Conservation (phyloP, 2,797 vertebrate genomes). For the Helarctos malayanus region DNA sequence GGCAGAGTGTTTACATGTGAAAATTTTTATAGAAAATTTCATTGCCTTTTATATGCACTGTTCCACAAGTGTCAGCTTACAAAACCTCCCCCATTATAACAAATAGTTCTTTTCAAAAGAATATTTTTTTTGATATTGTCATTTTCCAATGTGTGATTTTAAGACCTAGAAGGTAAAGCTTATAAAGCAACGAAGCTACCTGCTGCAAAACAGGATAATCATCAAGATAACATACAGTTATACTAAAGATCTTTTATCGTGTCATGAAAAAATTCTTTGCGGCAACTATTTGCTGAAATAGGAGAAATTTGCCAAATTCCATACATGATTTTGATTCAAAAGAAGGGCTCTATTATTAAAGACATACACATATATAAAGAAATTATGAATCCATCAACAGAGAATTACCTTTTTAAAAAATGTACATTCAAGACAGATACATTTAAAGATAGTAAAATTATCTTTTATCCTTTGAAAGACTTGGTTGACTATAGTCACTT, state of each 20-base stretch:
- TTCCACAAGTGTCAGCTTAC: conserved; percentile 82
- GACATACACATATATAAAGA: conserved; percentile 52
- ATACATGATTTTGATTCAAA: neutral
- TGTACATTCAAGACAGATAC: conserved; percentile 77
- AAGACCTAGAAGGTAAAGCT: conserved; percentile 63
- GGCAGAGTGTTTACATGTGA: conserved; percentile 83
- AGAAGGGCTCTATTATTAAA: conserved; percentile 54
- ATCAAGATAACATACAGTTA: neutral
- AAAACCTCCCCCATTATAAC: conserved; percentile 85
- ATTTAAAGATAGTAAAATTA: conserved; percentile 61
- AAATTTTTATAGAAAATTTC: conserved; percentile 86
- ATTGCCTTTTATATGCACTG: conserved; percentile 78
- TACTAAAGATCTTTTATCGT: neutral
- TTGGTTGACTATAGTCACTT: conserved; percentile 49
- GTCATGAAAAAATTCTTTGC: conserved; percentile 36
- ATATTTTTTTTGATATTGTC: conserved; percentile 76
- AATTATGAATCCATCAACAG: conserved; percentile 56
- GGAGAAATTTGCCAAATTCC: conserved; percentile 45
- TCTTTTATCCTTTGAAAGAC: conserved; percentile 63
- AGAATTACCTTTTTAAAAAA: conserved; percentile 50
- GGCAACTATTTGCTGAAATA: conserved; percentile 58
- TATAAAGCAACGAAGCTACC: conserved; percentile 55
- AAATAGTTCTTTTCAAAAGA: conserved; percentile 86
- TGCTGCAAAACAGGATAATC: neutral
- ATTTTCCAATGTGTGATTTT: conserved; percentile 69